These are phyloP conservation scores for Cepaea nemoralis DNA, from an alignment of 1,140 invertebrate genomes.

Conservation along the genomic window DNA sequence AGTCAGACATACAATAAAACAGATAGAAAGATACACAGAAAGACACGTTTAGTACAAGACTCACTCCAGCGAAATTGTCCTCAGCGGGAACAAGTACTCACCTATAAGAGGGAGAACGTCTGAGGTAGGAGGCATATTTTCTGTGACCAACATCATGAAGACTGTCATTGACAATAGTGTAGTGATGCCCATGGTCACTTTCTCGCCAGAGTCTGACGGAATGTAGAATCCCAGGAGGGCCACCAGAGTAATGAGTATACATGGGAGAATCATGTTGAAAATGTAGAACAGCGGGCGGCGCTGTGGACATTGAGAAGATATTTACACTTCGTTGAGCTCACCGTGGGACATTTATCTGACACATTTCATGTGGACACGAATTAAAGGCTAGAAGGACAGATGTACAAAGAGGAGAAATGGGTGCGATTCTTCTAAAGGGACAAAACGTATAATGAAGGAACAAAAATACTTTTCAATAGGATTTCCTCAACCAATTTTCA, in stretches of 20 bases:
- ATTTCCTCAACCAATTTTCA: too few relatives aligned
- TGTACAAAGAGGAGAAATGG: too few relatives aligned
- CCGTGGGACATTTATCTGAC: too few relatives aligned
- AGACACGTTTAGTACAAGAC: too few relatives aligned
- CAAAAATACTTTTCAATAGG: too few relatives aligned
- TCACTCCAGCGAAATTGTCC: background rate
- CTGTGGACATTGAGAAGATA: constrained; percentile 73
- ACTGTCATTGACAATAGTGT: constrained; percentile 70
- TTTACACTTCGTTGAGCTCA: too few relatives aligned
- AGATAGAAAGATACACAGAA: too few relatives aligned
- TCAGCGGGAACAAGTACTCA: constrained; percentile 42
- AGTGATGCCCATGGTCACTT: constrained; percentile 71
- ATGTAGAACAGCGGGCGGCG: constrained; percentile 90
- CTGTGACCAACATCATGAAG: constrained; percentile 71
- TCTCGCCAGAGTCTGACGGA: constrained; percentile 82
- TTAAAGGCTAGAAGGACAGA: too few relatives aligned
- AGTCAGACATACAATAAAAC: background rate
- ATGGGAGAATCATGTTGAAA: constrained; percentile 85
- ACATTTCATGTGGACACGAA: too few relatives aligned
- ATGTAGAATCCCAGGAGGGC: constrained; percentile 88
- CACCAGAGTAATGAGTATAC: constrained; percentile 87
- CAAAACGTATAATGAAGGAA: too few relatives aligned
- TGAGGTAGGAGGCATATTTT: constrained; percentile 70
- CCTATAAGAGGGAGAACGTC: constrained; percentile 69
- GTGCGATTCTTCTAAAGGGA: too few relatives aligned